Evolutionary conservation across 2,888 invertebrate species (phyloP), one percentile per base, ranked within the genome.

Genomic region (Cecidostiba fungosa): DNA sequence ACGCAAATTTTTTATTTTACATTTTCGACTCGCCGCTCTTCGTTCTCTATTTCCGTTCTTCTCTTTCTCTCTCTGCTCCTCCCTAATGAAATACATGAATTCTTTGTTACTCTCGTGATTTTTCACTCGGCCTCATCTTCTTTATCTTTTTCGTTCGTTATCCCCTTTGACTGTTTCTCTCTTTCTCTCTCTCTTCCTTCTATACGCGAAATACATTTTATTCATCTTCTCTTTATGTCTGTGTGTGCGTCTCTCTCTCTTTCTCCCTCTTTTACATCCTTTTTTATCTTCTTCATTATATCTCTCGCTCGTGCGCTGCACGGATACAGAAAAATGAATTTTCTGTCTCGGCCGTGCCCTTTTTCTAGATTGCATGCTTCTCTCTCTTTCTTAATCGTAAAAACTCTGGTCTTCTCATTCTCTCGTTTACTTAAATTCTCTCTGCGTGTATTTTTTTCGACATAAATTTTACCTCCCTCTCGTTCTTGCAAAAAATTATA

Each of bases 211-310:
- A 74, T 74, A 82, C 23, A 66, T 29, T 39, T 54, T 50, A 54
- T 77, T 77, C 32, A 29, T 43, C 50, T 23, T 5, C 36, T 62
- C 14, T 19, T 4, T 69, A 54, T 4, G n/a, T 66, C 39, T 59
- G 19, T 12, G 73, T n/a, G n/a, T 59, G 54, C 8, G 54, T 19
- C 5, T 39, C 26, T 47, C 14, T 47, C 74, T 23, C 6, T 47
- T 29, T 14, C 32, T 54, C n/a, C 23, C 50, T 82, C 4, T 54
- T 83, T 62, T 43, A 76, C 19, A 32, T 72, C 32, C 5, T 70
- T 78, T 84, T 85, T 76, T 81, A 72, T 81, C 47, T 77, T 47
- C 47, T 77, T 85, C 85, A 81, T 85, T 85, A 72, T 54, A 50
- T 70, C 69, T 59, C 77, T 43, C 47, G 39, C 43, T 10, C 26